Evolutionary conservation across 2,888 invertebrate genomes (phyloP).

Genomic region (Morpho deidamia): DNA sequence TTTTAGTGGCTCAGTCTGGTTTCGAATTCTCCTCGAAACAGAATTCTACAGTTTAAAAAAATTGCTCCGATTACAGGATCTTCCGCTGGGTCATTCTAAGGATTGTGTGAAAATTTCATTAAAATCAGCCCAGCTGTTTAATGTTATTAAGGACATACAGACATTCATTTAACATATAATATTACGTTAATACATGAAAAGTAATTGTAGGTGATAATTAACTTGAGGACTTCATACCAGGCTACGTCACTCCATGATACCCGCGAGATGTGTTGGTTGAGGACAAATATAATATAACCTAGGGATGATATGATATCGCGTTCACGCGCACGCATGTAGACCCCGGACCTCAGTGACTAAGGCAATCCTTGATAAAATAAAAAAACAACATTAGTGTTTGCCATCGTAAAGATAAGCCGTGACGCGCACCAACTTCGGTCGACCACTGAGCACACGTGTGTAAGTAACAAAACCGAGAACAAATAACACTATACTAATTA

Average conservation of each 20-base stretch:
- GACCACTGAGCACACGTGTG: conserved; percentile 58
- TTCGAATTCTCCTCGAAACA: too few relatives aligned
- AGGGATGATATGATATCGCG: conserved; percentile 59
- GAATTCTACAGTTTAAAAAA: too few relatives aligned
- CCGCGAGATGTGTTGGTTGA: conserved; percentile 43
- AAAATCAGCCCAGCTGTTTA: too few relatives aligned
- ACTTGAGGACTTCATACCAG: neutral
- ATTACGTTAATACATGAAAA: too few relatives aligned
- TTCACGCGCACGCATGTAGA: conserved; percentile 37
- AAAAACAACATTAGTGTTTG: conserved; percentile 58
- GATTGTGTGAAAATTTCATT: too few relatives aligned
- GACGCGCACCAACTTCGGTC: conserved; percentile 44
- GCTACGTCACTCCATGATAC: conserved; percentile 23
- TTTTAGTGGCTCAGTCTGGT: too few relatives aligned
- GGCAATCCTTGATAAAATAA: conserved; percentile 65
- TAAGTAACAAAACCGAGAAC: conserved; percentile 44
- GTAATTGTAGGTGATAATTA: too few relatives aligned
- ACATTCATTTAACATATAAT: too few relatives aligned
- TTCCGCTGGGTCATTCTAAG: too few relatives aligned
- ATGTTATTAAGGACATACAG: too few relatives aligned
- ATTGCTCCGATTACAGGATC: too few relatives aligned
- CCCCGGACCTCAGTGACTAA: conserved; percentile 56
- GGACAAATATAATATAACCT: conserved; percentile 51
- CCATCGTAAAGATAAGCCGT: conserved; percentile 68
- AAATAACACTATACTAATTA: conserved; percentile 62